Evolutionary conservation across 2,113 vertebrate species (phyloP).

Genomic region (Alligator mississippiensis): DNA sequence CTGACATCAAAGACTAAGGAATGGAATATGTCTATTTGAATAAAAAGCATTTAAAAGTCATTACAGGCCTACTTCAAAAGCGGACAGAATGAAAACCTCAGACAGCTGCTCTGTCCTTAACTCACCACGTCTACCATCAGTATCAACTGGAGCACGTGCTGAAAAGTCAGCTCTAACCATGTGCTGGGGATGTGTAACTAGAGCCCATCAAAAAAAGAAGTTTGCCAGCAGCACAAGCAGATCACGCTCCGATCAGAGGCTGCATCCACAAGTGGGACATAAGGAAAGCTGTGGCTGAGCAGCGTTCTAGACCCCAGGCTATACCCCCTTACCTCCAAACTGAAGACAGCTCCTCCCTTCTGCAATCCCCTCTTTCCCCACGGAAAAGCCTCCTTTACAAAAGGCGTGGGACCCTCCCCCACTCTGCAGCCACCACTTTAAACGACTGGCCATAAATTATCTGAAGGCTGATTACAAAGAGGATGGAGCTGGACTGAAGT

Average conservation of each 20-base stretch:
- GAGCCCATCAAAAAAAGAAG: not conserved
- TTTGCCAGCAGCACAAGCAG: not conserved
- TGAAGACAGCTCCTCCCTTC: not conserved
- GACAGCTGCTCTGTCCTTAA: not conserved
- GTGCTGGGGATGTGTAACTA: not conserved
- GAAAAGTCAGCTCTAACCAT: not conserved
- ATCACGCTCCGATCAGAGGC: not conserved
- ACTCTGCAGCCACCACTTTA: too few species aligned
- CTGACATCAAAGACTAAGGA: not conserved
- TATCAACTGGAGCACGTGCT: not conserved
- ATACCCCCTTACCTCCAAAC: not conserved
- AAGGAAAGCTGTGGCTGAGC: not conserved
- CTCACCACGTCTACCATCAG: not conserved
- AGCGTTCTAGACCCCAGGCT: not conserved
- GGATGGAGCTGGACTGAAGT: too few species aligned
- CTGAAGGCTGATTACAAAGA: too few species aligned
- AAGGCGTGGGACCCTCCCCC: too few species aligned
- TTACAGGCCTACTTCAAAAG: not conserved
- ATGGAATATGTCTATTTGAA: not conserved
- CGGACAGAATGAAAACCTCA: not conserved
- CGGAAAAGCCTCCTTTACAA: not conserved
- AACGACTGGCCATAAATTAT: too few species aligned
- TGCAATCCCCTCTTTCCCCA: not conserved
- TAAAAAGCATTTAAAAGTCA: not conserved
- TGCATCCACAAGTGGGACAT: not conserved